Base-by-base conservation (phyloP, 2,113 vertebrate genomes). In the Crotalus horridus region DNA sequence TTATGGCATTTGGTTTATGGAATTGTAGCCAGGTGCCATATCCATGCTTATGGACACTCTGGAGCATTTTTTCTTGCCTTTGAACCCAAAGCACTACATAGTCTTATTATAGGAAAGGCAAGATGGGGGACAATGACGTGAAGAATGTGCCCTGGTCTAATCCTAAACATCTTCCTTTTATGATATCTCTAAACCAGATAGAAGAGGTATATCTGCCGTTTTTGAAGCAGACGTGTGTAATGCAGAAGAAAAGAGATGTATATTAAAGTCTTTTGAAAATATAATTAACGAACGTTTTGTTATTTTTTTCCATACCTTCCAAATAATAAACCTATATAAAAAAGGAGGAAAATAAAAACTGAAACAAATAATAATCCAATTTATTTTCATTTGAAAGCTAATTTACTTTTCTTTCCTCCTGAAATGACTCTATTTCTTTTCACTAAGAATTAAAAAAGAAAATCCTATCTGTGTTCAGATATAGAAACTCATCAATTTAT, bases 341-440 rank as follows among this genome's bases (percentile, higher is more conserved):
- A 39, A 56, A 9, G 9, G 29, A 24, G 13, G 85, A 39, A 46
- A 4, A 56, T 39, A 39, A 56, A 56, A 17, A 54, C 17, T 24
- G 15, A 85, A 91, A 23, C 33, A 86, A 58, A 58, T 26, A 58
- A n/a, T 48, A 59, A 56, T 15, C 39, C 21, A 91, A 86, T 86
- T 91, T 86, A 48, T 91, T 91, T 91, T 48, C 43, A 86, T 86
- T 58, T 59, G 90, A 91, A 86, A 91, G 59, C 24, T 29, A 58
- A 58, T 48, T 91, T 91, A 23, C 48, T 29, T 56, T 39, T 33
- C 20, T 13, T 9, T 21, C 24, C 43, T 9, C 8, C 8, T n/a
- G 33, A 91, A 58, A 43, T 58, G 26, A 86, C 29, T 29, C 11
- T 24, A 58, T 58, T 86, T 86, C 54, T 59, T 85, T 90, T 85